Percentiles rank a stretch among this genome's conserved stretches.
Conservation (phyloP, 2,113 vertebrate genomes). For the Brachypodius melanocephalos region DNA sequence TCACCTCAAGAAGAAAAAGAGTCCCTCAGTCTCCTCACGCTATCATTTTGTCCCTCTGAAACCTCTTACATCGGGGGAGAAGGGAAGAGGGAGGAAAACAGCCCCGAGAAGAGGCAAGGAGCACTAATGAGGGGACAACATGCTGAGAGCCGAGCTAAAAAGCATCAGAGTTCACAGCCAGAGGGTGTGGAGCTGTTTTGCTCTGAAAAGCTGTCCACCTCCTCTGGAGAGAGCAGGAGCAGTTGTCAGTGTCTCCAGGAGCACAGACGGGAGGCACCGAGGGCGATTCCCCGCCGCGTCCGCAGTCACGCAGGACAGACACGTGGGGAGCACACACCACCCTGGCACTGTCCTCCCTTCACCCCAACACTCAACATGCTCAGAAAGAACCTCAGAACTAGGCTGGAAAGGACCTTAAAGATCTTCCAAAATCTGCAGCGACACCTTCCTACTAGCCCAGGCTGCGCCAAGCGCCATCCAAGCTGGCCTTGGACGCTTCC, state of each 20-base stretch:
- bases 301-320: background rate
- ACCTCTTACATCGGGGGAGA: background rate
- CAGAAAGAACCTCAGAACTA: background rate
- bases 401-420: background rate
- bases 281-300: background rate
- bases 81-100: background rate
- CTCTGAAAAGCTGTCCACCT: slow-evolving; percentile 25
- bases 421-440: background rate
- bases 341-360: background rate
- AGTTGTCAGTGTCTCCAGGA: background rate
- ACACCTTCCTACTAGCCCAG: rapidly evolving
- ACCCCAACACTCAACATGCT: background rate
- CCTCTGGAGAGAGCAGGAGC: background rate
- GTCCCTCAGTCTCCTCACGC: background rate
- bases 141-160: background rate
- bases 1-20: background rate
- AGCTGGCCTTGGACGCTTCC: background rate
- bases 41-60: background rate
- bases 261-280: background rate
- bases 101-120: background rate
- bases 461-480: rapidly evolving
- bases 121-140: background rate
- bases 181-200: background rate
- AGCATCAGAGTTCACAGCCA: background rate
- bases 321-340: background rate